A percentile compares a stretch with the other conserved stretches of the same genome.
phyloP scores from a whole-genome alignment of 1,140 invertebrate species.

The Nebria ingens region DNA sequence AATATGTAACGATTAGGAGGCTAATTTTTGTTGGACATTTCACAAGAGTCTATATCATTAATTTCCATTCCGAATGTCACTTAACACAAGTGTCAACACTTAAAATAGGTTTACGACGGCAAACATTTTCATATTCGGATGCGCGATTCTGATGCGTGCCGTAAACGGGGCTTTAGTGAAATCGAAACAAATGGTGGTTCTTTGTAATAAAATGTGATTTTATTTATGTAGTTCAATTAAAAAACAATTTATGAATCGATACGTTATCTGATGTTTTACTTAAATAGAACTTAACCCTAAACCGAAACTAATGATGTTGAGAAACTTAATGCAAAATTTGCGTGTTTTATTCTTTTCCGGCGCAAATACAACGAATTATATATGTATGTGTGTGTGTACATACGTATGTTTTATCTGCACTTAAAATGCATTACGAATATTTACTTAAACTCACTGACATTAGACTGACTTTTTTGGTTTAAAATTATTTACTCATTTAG shows the following conservation, averaged over 20 bases:
- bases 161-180: too few species aligned
- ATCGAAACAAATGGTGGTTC: too few species aligned
- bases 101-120: background rate
- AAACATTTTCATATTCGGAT: background rate
- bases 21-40: background rate
- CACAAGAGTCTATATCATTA: background rate
- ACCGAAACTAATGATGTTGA: slow-evolving; percentile 7
- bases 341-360: background rate
- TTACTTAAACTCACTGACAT: background rate
- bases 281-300: slow-evolving; percentile 9
- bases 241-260: slow-evolving; percentile 7
- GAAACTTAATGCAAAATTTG: slow-evolving; percentile 7
- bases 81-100: background rate
- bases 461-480: too few species aligned
- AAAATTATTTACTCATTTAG: too few species aligned
- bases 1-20: background rate
- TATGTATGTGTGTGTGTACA: too few species aligned
- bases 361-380: slow-evolving; percentile 3
- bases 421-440: slow-evolving; percentile 3
- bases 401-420: too few species aligned
- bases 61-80: background rate
- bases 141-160: background rate
- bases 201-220: background rate
- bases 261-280: slow-evolving; percentile 5
- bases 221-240: background rate